Percentiles rank a stretch among this genome's conserved stretches.
Conservation (phyloP, 2,888 invertebrate genomes). For the Heliconius aoede region DNA sequence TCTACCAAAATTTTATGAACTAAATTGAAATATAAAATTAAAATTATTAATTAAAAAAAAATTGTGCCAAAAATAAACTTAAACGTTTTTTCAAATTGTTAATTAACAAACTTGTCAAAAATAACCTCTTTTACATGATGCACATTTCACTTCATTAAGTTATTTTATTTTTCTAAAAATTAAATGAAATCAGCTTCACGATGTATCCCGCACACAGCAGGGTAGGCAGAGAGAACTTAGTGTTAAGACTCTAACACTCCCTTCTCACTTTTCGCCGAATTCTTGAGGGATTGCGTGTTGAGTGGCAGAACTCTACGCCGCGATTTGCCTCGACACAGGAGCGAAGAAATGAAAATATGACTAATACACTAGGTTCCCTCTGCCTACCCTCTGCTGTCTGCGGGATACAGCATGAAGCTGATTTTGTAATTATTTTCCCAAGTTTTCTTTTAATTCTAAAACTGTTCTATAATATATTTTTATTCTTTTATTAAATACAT, state of each 20-base stretch:
- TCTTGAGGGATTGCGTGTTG: too few species aligned
- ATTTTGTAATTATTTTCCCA: not conserved
- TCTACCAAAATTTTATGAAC: constrained; percentile 5
- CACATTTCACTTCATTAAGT: not conserved
- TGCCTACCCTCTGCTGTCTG: too few species aligned
- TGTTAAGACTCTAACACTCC: too few species aligned
- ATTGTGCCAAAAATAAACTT: constrained; percentile 18
- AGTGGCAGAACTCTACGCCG: too few species aligned
- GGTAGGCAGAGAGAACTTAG: too few species aligned
- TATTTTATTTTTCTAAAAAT: not conserved
- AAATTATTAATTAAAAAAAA: not conserved
- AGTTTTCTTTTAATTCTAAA: not conserved
- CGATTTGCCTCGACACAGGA: too few species aligned
- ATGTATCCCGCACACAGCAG: too few species aligned
- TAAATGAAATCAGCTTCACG: too few species aligned
- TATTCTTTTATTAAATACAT: not conserved
- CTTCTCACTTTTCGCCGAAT: too few species aligned
- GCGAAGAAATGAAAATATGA: too few species aligned
- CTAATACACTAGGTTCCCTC: too few species aligned
- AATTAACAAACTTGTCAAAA: not conserved
- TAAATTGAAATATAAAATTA: constrained; percentile 11
- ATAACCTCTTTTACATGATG: not conserved
- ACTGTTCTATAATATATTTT: not conserved
- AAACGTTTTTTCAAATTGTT: not conserved
- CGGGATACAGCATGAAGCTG: too few species aligned